Conservation (phyloP, 1,140 invertebrate genomes). For the Ooceraea biroi region DNA sequence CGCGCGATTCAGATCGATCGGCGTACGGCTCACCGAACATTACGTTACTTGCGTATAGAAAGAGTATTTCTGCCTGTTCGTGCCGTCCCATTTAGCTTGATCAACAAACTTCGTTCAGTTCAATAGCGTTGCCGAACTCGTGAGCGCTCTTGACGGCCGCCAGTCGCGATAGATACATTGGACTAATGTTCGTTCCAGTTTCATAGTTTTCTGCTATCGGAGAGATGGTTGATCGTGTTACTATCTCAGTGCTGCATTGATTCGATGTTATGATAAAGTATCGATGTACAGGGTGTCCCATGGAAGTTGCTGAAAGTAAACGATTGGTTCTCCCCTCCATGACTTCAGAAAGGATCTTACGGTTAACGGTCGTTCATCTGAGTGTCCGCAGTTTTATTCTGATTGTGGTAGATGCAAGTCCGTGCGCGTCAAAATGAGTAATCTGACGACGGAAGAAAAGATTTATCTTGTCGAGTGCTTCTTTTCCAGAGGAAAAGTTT, state of each 20-base stretch:
- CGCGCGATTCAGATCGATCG: conserved; percentile 45
- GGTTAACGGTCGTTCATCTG: too few species aligned
- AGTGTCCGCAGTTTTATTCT: too few species aligned
- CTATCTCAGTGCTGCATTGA: conserved; percentile 38
- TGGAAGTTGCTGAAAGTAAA: too few species aligned
- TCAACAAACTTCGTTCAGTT: conserved; percentile 52
- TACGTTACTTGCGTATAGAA: conserved; percentile 29
- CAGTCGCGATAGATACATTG: conserved; percentile 29
- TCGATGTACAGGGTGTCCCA: too few species aligned
- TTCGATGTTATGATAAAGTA: conserved; percentile 10
- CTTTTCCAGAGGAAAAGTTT: too few species aligned
- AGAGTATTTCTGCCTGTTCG: conserved; percentile 31
- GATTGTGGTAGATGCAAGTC: too few species aligned
- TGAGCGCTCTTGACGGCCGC: neutral
- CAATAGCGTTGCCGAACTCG: conserved; percentile 22
- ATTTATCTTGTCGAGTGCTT: too few species aligned
- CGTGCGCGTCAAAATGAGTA: too few species aligned
- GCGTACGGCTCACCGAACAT: neutral
- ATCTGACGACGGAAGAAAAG: too few species aligned
- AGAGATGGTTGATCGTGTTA: conserved; percentile 35
- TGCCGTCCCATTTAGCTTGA: conserved; percentile 44
- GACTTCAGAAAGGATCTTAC: too few species aligned
- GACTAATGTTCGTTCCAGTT: conserved; percentile 48
- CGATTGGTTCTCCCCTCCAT: too few species aligned
- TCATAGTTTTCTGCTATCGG: conserved; percentile 7